Evolutionary conservation across 2,888 invertebrate genomes (phyloP), one percentile per base, ranked within the genome.

Genomic region (Mechanitis mazaeus): DNA sequence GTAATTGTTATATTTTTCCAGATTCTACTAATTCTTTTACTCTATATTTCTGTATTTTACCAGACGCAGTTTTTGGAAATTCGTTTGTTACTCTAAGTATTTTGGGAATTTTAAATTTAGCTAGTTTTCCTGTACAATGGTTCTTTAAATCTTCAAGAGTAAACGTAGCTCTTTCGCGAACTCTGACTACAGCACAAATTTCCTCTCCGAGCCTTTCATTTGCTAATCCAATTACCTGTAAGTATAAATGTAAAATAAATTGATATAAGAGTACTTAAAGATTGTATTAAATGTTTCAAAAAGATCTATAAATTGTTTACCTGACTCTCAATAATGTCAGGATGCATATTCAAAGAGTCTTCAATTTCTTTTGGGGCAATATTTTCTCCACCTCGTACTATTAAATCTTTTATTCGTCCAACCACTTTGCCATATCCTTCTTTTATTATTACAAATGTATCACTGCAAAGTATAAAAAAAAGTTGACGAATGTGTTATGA

Each of bases 311-410:
- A 28, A n/a, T 54, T 35, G 4, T 33, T 78, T 80, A 94, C 94
- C 77, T 95, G 94, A 54, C 92, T 93, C 74, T 96, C 95, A n/a
- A 92, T 75, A 54, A 96, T 89, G 71, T 92, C 91, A 0, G 95
- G 94, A 84, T 96, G 95, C 0, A 92, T 92, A 73, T 93, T 93
- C n/a, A 96, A 80, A 56, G 94, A 84, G 66, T 95, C 93, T 79
- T 96, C 96, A 31, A 97, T 92, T 87, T 96, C 96, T 90, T 93
- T 93, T 0, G 96, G 96, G 67, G 94, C 95, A 61, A 96, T 94
- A 75, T 96, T 96, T 82, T 96, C 95, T 38, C 96, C 96, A 0
- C 96, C 96, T 63, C 95, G 83, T 50, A 95, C 94, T 45, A 96
- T 93, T 85, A 96, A 92, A 67, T 96, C 96, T 75, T 95, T 96